These are phyloP conservation scores for Papilio xuthus DNA, from an alignment of 1,140 invertebrate genomes.

Conservation along the genomic window DNA sequence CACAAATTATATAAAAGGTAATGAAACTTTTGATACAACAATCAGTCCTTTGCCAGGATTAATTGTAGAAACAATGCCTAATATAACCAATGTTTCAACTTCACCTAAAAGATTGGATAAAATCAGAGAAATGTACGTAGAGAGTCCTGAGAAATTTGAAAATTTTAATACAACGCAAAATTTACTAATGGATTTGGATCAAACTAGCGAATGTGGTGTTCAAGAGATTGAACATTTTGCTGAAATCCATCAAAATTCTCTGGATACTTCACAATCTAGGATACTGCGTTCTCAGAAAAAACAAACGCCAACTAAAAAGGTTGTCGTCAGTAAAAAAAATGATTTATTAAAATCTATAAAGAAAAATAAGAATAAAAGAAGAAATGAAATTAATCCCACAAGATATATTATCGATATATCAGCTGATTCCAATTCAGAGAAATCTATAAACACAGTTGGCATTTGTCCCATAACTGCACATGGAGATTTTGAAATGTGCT, in stretches of 20 bases:
- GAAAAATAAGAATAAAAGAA: neutral
- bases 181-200: conserved; percentile 39
- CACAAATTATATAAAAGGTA: too few relatives aligned
- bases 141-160: conserved; percentile 37
- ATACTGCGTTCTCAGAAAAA: neutral
- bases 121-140: conserved; percentile 58
- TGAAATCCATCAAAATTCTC: neutral
- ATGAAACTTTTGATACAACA: too few relatives aligned
- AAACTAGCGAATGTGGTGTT: neutral
- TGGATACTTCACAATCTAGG: neutral
- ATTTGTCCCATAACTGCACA: conserved; percentile 62
- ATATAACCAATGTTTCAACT: conserved; percentile 39
- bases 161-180: conserved; percentile 58
- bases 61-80: neutral
- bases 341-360: neutral
- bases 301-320: neutral
- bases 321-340: neutral
- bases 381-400: neutral
- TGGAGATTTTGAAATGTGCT: conserved; percentile 46
- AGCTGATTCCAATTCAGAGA: conserved; percentile 40
- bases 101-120: conserved; percentile 42
- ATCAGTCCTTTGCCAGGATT: too few relatives aligned
- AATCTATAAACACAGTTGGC: conserved; percentile 57
- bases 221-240: neutral
- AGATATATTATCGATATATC: conserved; percentile 5